Conservation (phyloP, 2,888 invertebrate species). For the Noctua janthe region DNA sequence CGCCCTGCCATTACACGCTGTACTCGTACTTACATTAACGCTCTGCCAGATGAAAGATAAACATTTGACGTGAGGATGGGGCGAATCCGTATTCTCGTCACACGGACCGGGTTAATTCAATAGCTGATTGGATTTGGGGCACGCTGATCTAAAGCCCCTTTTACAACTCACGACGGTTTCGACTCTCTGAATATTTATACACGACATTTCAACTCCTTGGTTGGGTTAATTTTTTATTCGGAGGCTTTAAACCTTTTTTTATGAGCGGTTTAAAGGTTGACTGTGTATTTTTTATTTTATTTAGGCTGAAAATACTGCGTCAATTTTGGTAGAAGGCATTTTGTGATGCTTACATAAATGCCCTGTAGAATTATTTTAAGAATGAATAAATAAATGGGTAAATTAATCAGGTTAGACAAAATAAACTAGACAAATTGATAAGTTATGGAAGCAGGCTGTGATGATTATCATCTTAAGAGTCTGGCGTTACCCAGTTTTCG, state of each 20-base stretch:
- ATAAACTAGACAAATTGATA: background rate
- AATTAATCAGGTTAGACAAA: background rate
- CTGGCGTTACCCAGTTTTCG: background rate
- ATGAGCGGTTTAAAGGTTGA: slow-evolving; percentile 31
- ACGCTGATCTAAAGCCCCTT: slow-evolving; percentile 82
- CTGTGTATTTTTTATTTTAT: background rate
- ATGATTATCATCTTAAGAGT: background rate
- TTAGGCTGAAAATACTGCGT: background rate
- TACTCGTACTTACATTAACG: slow-evolving; percentile 86
- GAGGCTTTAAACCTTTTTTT: slow-evolving; percentile 41
- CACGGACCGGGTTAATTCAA: slow-evolving; percentile 90
- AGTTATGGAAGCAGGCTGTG: background rate
- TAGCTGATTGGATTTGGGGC: slow-evolving; percentile 90
- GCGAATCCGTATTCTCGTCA: slow-evolving; percentile 90
- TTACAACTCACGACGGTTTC: slow-evolving; percentile 77
- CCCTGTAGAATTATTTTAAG: background rate
- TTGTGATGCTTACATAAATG: background rate
- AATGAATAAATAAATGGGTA: background rate
- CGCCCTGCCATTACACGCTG: slow-evolving; percentile 80
- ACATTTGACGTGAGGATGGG: slow-evolving; percentile 89
- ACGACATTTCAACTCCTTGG: slow-evolving; percentile 47
- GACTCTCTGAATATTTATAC: slow-evolving; percentile 58
- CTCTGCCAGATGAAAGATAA: slow-evolving; percentile 89
- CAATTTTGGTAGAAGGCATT: background rate
- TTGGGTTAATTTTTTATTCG: slow-evolving; percentile 40